Percentiles rank a stretch among this genome's conserved stretches.
Evolutionary conservation across 2,888 invertebrate species (phyloP).

Genomic region (Elegia similella): DNA sequence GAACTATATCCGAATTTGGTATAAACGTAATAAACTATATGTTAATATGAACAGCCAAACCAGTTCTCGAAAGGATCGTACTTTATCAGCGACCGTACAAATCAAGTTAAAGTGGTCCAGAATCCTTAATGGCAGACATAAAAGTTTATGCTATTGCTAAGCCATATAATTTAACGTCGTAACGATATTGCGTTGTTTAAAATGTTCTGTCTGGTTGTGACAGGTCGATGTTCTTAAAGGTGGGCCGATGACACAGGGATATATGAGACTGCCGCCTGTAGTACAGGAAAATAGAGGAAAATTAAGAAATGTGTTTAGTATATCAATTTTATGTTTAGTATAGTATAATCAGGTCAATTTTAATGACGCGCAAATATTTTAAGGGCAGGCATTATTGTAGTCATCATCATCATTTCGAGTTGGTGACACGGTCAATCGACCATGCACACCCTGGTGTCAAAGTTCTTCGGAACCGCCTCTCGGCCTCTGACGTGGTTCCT

Average conservation of each 20-base stretch:
- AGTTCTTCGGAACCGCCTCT: too few species aligned
- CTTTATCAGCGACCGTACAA: constrained; percentile 4
- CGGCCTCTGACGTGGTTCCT: too few species aligned
- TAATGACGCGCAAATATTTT: too few species aligned
- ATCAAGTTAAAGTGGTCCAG: constrained; percentile 14
- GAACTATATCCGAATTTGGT: not conserved
- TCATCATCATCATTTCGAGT: too few species aligned
- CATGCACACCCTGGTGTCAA: too few species aligned
- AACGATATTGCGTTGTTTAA: constrained; percentile 4
- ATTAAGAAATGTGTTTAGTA: too few species aligned
- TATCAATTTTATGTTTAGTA: too few species aligned
- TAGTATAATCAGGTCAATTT: too few species aligned
- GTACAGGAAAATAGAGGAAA: too few species aligned
- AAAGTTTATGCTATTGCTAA: constrained; percentile 17
- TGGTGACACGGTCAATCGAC: too few species aligned
- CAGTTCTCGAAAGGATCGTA: constrained; percentile 11
- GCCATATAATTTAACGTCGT: not conserved
- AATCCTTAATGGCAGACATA: constrained; percentile 15
- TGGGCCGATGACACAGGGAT: not conserved
- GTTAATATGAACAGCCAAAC: not conserved
- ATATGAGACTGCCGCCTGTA: too few species aligned
- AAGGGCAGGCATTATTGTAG: too few species aligned
- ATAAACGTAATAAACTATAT: not conserved
- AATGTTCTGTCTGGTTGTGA: constrained; percentile 1
- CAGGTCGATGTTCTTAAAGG: constrained; percentile 2